A percentile compares a stretch with the other conserved stretches of the same genome.
These are phyloP conservation scores for Cromileptes altivelis DNA, from an alignment of 2,113 vertebrate genomes.

Conservation along the genomic window DNA sequence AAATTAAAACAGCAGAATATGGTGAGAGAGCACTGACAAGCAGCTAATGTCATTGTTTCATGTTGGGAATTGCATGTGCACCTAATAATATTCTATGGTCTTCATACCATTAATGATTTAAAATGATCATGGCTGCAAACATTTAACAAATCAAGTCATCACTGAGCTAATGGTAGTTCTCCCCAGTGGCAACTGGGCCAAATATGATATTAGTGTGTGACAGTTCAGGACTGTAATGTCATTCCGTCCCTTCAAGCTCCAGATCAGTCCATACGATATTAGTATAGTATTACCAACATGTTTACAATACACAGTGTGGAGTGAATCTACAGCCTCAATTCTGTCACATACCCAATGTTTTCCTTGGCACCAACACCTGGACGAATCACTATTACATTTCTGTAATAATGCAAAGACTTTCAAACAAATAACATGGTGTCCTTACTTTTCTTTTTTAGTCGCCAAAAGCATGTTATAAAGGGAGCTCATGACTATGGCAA, in stretches of 20 bases:
- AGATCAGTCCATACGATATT: neutral
- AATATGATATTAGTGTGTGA: neutral
- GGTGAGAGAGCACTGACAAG: neutral
- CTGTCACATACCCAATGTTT: neutral
- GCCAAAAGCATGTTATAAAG: slow-evolving; percentile 17
- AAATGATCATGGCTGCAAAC: neutral
- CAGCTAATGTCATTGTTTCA: neutral
- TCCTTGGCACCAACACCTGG: slow-evolving; percentile 4
- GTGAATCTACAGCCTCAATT: neutral
- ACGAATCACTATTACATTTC: slow-evolving; percentile 6
- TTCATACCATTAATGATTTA: neutral
- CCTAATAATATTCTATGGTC: neutral
- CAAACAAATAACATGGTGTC: neutral
- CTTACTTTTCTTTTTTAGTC: neutral
- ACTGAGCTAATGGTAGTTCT: neutral
- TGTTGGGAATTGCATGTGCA: neutral
- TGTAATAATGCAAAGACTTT: neutral
- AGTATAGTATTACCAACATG: neutral
- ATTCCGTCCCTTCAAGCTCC: neutral
- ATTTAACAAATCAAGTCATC: neutral
- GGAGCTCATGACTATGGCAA: neutral
- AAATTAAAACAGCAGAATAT: neutral
- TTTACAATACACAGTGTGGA: neutral
- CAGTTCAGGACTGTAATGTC: neutral
- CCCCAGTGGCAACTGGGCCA: neutral